Evolutionary conservation across 2,113 vertebrate genomes (phyloP).

Genomic region (Strigops habroptila): DNA sequence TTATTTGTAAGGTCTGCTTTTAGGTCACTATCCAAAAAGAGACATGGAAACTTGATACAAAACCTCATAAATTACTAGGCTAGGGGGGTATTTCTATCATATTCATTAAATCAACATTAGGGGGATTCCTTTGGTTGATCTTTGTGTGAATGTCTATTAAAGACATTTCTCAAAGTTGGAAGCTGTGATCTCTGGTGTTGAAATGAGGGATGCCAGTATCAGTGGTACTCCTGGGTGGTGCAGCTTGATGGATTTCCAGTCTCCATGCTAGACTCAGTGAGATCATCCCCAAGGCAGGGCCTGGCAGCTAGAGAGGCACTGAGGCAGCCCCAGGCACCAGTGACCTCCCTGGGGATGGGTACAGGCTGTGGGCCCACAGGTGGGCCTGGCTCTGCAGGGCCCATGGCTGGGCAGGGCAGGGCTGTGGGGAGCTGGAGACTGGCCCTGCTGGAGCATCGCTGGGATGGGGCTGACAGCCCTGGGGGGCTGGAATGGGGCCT

Average conservation of each 20-base stretch:
- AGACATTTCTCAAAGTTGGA: not conserved
- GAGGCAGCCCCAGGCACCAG: fast-evolving
- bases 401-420: not conserved
- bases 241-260: not conserved
- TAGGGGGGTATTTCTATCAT: not conserved
- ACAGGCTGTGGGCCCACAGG: not conserved
- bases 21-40: not conserved
- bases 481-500: not conserved
- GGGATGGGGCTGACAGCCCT: not conserved
- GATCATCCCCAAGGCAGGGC: not conserved
- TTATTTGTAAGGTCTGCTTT: not conserved
- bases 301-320: too few relatives aligned
- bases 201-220: not conserved
- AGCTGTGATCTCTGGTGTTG: not conserved
- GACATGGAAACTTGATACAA: not conserved
- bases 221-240: not conserved
- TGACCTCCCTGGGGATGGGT: not conserved
- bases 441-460: fast-evolving
- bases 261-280: not conserved
- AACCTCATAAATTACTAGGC: not conserved
- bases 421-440: not conserved
- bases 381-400: not conserved
- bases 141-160: not conserved
- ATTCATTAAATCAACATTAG: not conserved
- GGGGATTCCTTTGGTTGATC: not conserved